Evolutionary conservation across 2,113 vertebrate genomes (phyloP).

Genomic region (Ancistrus triradiatus): DNA sequence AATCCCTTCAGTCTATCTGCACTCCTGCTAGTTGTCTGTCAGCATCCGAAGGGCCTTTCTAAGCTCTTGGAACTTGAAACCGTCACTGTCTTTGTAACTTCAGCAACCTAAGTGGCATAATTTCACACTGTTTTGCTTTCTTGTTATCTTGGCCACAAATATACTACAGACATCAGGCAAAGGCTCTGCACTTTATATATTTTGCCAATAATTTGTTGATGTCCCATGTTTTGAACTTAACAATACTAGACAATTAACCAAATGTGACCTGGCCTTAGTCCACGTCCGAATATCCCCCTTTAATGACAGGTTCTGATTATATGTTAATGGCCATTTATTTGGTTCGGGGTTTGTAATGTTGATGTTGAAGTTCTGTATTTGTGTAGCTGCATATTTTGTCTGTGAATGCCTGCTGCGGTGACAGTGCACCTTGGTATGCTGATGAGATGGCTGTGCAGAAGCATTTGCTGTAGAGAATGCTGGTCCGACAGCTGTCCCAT

Average conservation of each 20-base stretch:
- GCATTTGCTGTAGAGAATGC: conserved; percentile 21
- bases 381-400: background rate
- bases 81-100: too few relatives aligned
- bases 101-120: too few relatives aligned
- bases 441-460: background rate
- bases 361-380: background rate
- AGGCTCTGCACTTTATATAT: background rate
- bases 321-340: too few relatives aligned
- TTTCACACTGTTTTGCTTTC: too few relatives aligned
- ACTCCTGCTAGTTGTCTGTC: conserved; percentile 3
- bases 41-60: background rate
- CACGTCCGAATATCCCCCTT: too few relatives aligned
- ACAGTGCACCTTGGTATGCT: conserved; percentile 4
- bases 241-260: too few relatives aligned
- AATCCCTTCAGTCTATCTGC: background rate
- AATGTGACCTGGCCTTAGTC: too few relatives aligned
- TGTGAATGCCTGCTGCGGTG: background rate
- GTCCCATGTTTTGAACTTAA: too few relatives aligned
- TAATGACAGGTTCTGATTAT: too few relatives aligned
- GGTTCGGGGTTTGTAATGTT: too few relatives aligned
- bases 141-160: too few relatives aligned
- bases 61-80: too few relatives aligned
- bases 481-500: conserved; percentile 21
- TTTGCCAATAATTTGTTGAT: background rate
- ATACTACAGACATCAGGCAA: background rate